Base-by-base conservation (phyloP, 1,140 invertebrate genomes). In the Augochlora pura region DNA sequence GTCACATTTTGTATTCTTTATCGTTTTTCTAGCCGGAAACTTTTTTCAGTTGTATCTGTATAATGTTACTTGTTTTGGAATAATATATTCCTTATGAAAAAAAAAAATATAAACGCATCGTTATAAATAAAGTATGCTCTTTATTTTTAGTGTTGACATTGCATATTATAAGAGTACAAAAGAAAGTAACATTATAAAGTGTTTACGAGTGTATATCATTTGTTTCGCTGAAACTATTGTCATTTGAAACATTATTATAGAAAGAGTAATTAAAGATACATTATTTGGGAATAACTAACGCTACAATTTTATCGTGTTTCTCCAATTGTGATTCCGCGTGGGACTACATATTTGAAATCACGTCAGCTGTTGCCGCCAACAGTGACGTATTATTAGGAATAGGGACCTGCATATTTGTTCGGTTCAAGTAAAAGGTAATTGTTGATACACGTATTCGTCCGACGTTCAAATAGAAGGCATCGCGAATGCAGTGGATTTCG, bases 401-500 rank as follows among this genome's bases (percentile, higher is more conserved):
- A 12, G 14, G 60, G 7, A 39, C n/a, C 57, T 1, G 21, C 6
- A 21, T 25, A n/a, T 14, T 63, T 12, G 21, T 25, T 3, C 38
- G 18, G 38, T 74, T 60, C 54, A 23, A 27, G 38, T 42, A 74
- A 79, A 0, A 59, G 38, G 14, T 25, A 39, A 46, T 32, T 4
- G 25, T 49, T 18, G 18, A 12, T 49, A 1, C 57, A 16, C 23
- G n/a, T 52, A 4, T 63, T 59, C 12, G n/a, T n/a, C 25, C n/a
- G 7, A 9, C n/a, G 57, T 63, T 52, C 66, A 79, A 54, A 64
- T 80, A 18, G n/a, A 85, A 59, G 27, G 42, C 14, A 68, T 57
- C 54, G 8, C 66, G 77, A 88, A 87, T 88, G 87, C 79, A 73
- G 77, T 60, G 68, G 64, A 27, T 87, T 39, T 64, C 27, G 54